Evolutionary conservation across 2,113 vertebrate genomes (phyloP), one percentile per base, ranked within the genome.

Genomic region (Clupea harengus): DNA sequence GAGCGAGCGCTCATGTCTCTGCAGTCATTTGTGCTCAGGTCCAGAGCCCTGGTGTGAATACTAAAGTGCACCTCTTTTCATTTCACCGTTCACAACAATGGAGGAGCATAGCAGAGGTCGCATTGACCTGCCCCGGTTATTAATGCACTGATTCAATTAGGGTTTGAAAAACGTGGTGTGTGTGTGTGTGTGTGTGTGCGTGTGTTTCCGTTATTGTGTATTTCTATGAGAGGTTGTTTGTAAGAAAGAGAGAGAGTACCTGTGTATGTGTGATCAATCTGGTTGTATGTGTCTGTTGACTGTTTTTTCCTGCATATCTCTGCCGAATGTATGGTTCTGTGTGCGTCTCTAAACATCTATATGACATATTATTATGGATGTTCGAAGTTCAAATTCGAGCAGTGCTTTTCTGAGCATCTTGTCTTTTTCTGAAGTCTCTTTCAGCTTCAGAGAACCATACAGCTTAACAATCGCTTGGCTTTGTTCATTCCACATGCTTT

Each of bases 71-170:
- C 39, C 47, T 81, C 86, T 85, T 88, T 90, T 90, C 81, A 85
- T 92, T 92, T 87, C 82, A 45, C 4, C 87, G 45, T 86, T 86
- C 88, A 87, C 89, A 90, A 90, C 67, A 90, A 86, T 83, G 88
- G 88, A 18, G 6, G 80, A 11, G 67, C 82, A 22, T 28, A 45
- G 81, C 67, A 15, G 86, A 88, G 89, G 92, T 91, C 91, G 85
- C 85, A 85, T 25, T 85, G 46, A 89, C 90, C 90, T 87, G 89
- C 88, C 90, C 22, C 89, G 82, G 84, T 90, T 89, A 88, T 89
- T 91, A 52, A 92, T 90, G 88, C 64, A 13, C 85, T 85, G 86
- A 88, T 93, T 92, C 90, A 90, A 93, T 92, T 91, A 90, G 89
- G 88, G 85, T 83, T 39, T 67, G 60, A 20, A 57, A 57, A 52